Percentiles rank a stretch among this genome's conserved stretches.
Evolutionary conservation across 2,113 vertebrate species (phyloP).

Genomic region (Petroica traversi): DNA sequence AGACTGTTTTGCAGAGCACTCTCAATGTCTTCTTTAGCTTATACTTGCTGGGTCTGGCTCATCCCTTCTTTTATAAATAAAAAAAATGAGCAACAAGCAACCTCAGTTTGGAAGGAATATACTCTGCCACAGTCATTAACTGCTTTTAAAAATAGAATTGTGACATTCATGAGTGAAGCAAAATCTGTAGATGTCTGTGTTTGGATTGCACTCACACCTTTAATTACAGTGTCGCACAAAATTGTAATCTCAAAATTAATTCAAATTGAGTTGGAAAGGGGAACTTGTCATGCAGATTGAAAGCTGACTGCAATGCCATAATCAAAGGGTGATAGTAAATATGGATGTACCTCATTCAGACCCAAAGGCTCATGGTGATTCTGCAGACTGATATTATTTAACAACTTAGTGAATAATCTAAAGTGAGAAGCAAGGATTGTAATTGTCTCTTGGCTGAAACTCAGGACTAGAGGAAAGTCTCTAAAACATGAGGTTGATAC

Average conservation of each 20-base stretch:
- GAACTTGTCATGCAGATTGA: constrained; percentile 10
- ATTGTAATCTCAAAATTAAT: constrained; percentile 45
- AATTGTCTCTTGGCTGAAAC: background rate
- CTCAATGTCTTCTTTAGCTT: background rate
- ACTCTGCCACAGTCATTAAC: background rate
- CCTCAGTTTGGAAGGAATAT: background rate
- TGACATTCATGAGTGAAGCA: background rate
- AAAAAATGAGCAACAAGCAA: background rate
- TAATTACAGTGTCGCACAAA: background rate
- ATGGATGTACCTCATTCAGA: background rate
- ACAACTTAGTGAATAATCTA: background rate
- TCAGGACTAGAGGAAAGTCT: background rate
- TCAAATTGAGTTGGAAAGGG: constrained; percentile 13
- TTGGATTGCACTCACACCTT: background rate
- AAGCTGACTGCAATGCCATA: background rate
- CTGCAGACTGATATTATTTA: background rate
- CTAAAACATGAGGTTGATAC: background rate
- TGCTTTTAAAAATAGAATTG: constrained; percentile 20
- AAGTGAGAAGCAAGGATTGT: background rate
- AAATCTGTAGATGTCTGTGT: constrained; percentile 16
- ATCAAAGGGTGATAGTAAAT: background rate
- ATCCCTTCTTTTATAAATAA: background rate
- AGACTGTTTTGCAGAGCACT: background rate
- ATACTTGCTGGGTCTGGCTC: background rate
- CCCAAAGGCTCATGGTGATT: background rate